These are phyloP conservation scores for Rhodophaea formosa DNA, from an alignment of 2,888 invertebrate genomes.

Conservation along the genomic window DNA sequence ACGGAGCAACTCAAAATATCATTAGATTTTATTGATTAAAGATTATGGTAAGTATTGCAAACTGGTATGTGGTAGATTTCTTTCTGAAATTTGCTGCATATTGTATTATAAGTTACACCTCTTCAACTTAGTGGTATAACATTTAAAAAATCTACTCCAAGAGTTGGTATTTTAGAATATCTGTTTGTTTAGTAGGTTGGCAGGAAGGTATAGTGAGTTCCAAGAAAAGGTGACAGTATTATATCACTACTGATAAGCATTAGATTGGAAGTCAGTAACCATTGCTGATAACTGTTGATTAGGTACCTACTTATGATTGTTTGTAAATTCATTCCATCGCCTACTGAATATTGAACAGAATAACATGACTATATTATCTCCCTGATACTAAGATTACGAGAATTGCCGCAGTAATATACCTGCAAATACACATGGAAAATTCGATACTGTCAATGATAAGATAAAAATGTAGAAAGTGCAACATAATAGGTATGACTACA, in stretches of 20 bases:
- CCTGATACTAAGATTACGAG: background rate
- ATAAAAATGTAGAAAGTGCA: conserved; percentile 12
- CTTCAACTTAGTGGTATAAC: too few relatives aligned
- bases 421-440: conserved; percentile 10
- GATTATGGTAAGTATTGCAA: too few relatives aligned
- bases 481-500: conserved; percentile 1
- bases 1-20: too few relatives aligned
- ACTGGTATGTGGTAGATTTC: too few relatives aligned
- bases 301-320: background rate
- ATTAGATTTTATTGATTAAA: too few relatives aligned
- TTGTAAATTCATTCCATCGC: background rate
- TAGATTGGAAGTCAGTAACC: conserved; percentile 1
- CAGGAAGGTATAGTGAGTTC: too few relatives aligned
- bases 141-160: too few relatives aligned
- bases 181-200: too few relatives aligned
- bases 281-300: background rate
- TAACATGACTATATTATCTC: background rate
- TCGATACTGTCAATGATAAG: conserved; percentile 13
- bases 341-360: background rate
- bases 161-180: too few relatives aligned
- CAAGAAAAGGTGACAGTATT: background rate
- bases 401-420: background rate
- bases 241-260: conserved; percentile 4
- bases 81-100: too few relatives aligned
- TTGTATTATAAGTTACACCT: too few relatives aligned